Evolutionary conservation across 2,797 vertebrate genomes (phyloP).

Genomic region (Manis crassicaudata): DNA sequence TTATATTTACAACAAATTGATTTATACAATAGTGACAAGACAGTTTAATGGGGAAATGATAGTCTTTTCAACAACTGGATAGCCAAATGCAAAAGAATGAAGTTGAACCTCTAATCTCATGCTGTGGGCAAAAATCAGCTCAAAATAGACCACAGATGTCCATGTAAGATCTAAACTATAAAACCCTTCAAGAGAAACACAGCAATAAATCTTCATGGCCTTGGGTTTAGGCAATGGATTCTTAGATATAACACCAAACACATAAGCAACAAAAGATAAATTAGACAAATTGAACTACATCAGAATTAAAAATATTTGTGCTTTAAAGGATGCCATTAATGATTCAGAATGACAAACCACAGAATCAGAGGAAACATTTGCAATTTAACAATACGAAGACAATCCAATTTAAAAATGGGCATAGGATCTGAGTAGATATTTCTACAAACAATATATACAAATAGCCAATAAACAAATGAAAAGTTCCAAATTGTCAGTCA

Average conservation of each 20-base stretch:
- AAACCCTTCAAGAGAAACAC: background rate
- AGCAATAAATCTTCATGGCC: background rate
- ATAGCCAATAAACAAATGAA: background rate
- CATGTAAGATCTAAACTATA: background rate
- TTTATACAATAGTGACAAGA: background rate
- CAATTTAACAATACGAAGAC: background rate
- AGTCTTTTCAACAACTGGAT: background rate
- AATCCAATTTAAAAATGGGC: background rate
- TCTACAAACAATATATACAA: background rate
- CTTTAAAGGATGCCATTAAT: background rate
- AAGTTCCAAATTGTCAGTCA: background rate
- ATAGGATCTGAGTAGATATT: background rate
- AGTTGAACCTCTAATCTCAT: background rate
- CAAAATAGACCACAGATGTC: background rate
- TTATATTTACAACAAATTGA: background rate
- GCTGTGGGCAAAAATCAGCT: background rate
- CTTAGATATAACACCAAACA: background rate
- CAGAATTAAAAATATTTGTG: background rate
- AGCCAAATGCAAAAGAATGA: background rate
- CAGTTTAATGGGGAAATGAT: background rate
- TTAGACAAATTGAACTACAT: background rate
- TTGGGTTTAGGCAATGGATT: background rate
- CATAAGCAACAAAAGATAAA: background rate
- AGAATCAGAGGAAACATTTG: background rate
- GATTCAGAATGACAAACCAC: background rate